phyloP scores from a whole-genome alignment of 2,888 invertebrate species.

The Anoncus sp. region DNA sequence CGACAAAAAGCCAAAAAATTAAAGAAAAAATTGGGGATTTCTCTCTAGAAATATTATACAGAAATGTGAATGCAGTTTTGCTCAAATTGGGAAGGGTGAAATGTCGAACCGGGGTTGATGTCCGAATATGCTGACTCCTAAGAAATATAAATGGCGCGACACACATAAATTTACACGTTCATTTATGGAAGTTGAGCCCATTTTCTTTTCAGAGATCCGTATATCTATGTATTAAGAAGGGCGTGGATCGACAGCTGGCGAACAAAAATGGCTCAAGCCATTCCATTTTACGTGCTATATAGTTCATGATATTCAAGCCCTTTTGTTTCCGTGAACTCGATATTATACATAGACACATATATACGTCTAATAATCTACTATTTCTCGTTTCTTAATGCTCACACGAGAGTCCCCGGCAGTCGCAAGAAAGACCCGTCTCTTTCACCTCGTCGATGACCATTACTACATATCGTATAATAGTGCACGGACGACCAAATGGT shows the following conservation, averaged over 20 bases:
- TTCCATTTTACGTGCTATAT: background rate
- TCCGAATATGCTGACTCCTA: too few relatives aligned
- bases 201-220: background rate
- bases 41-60: too few relatives aligned
- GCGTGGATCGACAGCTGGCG: background rate
- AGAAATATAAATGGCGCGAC: background rate
- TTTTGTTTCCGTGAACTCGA: background rate
- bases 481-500: constrained; percentile 27
- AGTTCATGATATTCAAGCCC: background rate
- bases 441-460: constrained; percentile 53
- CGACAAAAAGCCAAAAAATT: too few relatives aligned
- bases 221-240: background rate
- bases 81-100: too few relatives aligned
- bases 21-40: too few relatives aligned
- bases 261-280: background rate
- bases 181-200: background rate
- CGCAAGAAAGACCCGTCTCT: constrained; percentile 40
- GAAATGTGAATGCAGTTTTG: too few relatives aligned
- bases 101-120: too few relatives aligned
- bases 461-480: constrained; percentile 31
- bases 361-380: background rate
- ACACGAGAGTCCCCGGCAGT: background rate
- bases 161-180: background rate
- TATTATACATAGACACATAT: constrained; percentile 1
- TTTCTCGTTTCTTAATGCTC: constrained; percentile 34